These are phyloP conservation scores for Pavo muticus DNA, from an alignment of 2,113 vertebrate species.

Conservation along the genomic window DNA sequence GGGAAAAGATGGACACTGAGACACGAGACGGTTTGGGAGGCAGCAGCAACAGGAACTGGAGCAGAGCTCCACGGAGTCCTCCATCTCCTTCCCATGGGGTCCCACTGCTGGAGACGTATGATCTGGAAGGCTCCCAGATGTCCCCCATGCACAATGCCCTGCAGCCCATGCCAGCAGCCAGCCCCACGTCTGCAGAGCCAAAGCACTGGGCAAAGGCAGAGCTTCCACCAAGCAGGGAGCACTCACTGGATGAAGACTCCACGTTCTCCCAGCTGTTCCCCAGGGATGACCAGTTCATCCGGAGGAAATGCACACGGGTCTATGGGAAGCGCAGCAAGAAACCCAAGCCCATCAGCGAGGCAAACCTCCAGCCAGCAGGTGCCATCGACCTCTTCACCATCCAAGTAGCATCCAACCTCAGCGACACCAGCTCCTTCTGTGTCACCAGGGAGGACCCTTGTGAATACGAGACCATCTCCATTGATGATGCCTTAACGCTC, in stretches of 20 bases:
- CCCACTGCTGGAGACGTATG: neutral
- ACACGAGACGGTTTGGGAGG: neutral
- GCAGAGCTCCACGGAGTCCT: rapidly evolving
- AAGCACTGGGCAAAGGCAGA: neutral
- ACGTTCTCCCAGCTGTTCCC: conserved; percentile 92
- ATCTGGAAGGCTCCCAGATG: neutral
- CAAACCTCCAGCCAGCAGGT: neutral
- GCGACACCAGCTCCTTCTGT: conserved; percentile 73
- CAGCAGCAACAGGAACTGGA: rapidly evolving
- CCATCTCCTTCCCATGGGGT: rapidly evolving
- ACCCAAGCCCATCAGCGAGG: conserved; percentile 49
- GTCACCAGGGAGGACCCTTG: conserved; percentile 79
- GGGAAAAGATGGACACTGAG: neutral
- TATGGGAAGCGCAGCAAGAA: conserved; percentile 90
- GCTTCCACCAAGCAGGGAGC: rapidly evolving
- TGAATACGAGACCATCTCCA: conserved; percentile 84
- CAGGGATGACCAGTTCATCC: conserved; percentile 82
- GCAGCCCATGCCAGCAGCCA: rapidly evolving
- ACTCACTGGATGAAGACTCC: conserved; percentile 86
- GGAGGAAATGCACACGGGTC: conserved; percentile 88
- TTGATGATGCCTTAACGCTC: conserved; percentile 85
- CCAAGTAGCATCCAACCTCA: conserved; percentile 71
- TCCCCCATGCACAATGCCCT: neutral
- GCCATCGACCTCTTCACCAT: neutral
- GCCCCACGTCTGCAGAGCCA: neutral